These are phyloP conservation scores for Encarsia formosa DNA, from an alignment of 2,888 invertebrate species.

Conservation along the genomic window DNA sequence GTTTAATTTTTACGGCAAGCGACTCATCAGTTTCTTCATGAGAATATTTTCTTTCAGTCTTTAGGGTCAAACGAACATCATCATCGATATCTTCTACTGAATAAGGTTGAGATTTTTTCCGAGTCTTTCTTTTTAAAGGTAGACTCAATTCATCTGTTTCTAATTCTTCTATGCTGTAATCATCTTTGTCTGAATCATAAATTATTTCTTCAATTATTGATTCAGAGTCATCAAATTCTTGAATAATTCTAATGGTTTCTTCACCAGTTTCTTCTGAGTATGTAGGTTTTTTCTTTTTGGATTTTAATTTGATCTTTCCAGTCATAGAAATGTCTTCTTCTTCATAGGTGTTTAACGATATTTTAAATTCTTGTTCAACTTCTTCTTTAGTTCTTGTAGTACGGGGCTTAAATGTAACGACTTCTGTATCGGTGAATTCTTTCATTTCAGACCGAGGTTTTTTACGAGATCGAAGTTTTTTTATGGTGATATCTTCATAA, in stretches of 20 bases:
- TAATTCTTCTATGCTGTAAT: constrained; percentile 50
- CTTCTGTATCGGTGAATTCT: constrained; percentile 72
- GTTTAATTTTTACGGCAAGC: constrained; percentile 66
- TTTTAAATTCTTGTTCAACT: constrained; percentile 86
- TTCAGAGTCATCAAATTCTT: constrained; percentile 62
- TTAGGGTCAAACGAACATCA: constrained; percentile 50
- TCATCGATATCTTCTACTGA: constrained; percentile 56
- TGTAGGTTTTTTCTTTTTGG: constrained; percentile 66
- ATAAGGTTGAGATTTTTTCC: constrained; percentile 46
- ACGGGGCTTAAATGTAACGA: constrained; percentile 75
- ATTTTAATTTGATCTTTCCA: constrained; percentile 73
- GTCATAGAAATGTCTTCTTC: constrained; percentile 86
- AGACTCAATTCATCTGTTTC: constrained; percentile 48
- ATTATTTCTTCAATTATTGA: constrained; percentile 63
- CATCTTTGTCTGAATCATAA: constrained; percentile 62
- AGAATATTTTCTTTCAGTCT: constrained; percentile 51
- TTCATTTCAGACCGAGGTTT: constrained; percentile 65
- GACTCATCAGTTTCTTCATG: constrained; percentile 60
- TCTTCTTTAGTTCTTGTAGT: constrained; percentile 76
- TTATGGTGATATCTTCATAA: constrained; percentile 67
- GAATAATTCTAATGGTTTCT: constrained; percentile 66
- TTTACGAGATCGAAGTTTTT: constrained; percentile 66
- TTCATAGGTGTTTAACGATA: constrained; percentile 78
- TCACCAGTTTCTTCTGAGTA: constrained; percentile 75
- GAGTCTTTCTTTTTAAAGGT: constrained; percentile 42